A percentile compares a stretch with the other conserved stretches of the same genome.
These are phyloP conservation scores for Vidua chalybeata DNA, from an alignment of 2,113 vertebrate genomes.

Conservation along the genomic window DNA sequence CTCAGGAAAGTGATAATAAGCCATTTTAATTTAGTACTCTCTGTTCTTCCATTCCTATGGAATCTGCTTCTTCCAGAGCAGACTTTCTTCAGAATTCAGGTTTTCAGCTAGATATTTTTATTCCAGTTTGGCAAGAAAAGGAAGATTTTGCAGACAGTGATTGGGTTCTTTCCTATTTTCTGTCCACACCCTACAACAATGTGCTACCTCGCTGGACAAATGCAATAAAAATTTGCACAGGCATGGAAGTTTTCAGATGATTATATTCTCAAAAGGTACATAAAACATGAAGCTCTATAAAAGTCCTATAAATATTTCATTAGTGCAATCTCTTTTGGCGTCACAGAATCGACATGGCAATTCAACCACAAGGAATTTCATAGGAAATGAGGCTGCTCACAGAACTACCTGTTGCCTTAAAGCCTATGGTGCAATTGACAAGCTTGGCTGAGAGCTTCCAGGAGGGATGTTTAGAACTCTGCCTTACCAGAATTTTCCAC, in stretches of 20 bases:
- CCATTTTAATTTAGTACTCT: background rate
- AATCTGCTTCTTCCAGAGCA: background rate
- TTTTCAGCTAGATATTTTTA: slow-evolving; percentile 8
- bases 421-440: background rate
- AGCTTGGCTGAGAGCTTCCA: background rate
- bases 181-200: background rate
- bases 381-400: background rate
- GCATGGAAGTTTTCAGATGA: background rate
- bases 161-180: background rate
- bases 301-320: background rate
- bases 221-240: background rate
- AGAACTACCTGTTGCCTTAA: background rate
- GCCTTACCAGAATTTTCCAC: background rate
- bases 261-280: background rate
- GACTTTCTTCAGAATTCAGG: background rate
- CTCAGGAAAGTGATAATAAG: background rate
- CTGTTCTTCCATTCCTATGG: background rate
- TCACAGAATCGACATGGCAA: background rate
- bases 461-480: background rate
- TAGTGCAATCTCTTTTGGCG: background rate
- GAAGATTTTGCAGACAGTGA: background rate
- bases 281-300: background rate
- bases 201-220: background rate
- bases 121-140: background rate
- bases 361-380: background rate